These are phyloP conservation scores for Hippoglossus hippoglossus DNA, from an alignment of 2,797 vertebrate genomes.

Conservation along the genomic window DNA sequence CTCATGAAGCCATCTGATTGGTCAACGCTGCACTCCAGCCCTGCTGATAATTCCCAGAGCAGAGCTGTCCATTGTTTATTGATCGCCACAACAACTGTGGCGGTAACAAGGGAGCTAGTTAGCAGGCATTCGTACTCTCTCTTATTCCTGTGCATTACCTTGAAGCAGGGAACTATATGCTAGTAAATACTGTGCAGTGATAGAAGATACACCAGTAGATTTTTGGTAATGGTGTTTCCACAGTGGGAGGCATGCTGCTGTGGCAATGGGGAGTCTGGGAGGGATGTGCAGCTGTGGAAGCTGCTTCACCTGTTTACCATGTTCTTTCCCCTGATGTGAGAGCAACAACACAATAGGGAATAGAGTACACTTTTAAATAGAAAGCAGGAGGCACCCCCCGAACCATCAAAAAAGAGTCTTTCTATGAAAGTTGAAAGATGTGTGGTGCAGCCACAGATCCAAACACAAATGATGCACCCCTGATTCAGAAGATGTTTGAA, in stretches of 20 bases:
- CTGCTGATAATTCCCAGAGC: constrained; percentile 62
- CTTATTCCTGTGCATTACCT: constrained; percentile 12
- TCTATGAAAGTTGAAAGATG: too few species aligned
- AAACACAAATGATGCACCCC: too few species aligned
- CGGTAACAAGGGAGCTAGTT: constrained; percentile 76
- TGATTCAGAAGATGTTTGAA: too few species aligned
- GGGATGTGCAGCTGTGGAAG: not conserved
- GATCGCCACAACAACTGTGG: constrained; percentile 75
- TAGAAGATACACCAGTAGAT: not conserved
- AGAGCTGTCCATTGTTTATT: constrained; percentile 66
- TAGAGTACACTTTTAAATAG: too few species aligned
- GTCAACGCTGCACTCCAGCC: constrained; percentile 47
- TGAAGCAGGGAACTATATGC: not conserved
- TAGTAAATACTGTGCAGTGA: not conserved
- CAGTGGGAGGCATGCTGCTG: not conserved
- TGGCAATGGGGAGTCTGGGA: not conserved
- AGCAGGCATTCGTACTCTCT: constrained; percentile 41
- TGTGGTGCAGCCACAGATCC: too few species aligned
- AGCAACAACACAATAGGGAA: too few species aligned
- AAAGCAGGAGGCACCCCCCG: too few species aligned
- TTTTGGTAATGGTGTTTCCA: not conserved
- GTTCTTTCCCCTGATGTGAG: too few species aligned
- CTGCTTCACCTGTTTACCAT: too few species aligned
- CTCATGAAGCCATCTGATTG: constrained; percentile 63
- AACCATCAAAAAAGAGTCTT: too few species aligned